Conservation (phyloP, 2,113 vertebrate genomes). For the Gymnarchus niloticus region DNA sequence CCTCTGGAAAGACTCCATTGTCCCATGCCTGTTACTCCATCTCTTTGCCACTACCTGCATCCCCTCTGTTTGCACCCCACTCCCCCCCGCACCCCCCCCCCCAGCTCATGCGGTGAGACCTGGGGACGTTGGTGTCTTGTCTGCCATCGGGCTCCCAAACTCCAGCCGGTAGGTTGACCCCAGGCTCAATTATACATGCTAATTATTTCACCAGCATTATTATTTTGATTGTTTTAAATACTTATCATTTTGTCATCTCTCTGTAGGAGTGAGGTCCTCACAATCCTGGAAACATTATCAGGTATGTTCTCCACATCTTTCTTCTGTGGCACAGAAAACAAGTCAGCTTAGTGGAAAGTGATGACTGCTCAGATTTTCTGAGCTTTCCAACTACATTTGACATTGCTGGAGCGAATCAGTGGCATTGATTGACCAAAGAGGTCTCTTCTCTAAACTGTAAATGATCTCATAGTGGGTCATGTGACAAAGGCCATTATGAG, state of each 20-base stretch:
- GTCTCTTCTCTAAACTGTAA: no score
- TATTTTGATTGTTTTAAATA: background rate
- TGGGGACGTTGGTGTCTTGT: constrained; percentile 43
- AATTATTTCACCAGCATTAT: background rate
- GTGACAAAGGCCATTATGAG: no score
- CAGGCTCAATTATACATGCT: background rate
- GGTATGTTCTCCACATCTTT: constrained; percentile 40
- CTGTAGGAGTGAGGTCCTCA: constrained; percentile 41
- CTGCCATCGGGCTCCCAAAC: constrained; percentile 39
- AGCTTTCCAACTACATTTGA: background rate
- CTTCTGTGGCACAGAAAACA: background rate
- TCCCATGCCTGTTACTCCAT: background rate
- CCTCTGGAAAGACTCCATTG: background rate
- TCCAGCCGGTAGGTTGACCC: constrained; percentile 42
- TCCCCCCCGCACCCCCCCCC: background rate
- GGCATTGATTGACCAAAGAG: no score
- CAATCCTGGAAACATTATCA: constrained; percentile 38
- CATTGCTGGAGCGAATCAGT: background rate
- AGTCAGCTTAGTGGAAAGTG: background rate
- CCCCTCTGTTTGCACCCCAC: background rate
- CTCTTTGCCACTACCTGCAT: background rate
- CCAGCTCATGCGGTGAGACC: constrained; percentile 53
- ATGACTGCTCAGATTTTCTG: background rate
- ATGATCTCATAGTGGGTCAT: background rate
- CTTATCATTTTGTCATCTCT: background rate